Conservation (phyloP, 2,888 invertebrate genomes). For the Hoplodrina blanda region DNA sequence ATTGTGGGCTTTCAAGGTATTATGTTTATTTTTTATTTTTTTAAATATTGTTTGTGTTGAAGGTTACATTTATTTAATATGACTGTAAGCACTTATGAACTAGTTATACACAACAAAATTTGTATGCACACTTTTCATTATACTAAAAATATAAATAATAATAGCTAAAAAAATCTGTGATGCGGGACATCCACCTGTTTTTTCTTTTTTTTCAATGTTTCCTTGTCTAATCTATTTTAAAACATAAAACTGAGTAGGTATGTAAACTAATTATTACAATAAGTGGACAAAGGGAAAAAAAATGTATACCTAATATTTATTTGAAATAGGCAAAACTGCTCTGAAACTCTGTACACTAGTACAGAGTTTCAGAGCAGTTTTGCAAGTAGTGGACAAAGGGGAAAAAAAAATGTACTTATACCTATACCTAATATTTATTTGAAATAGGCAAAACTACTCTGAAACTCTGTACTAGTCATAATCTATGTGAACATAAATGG, state of each 20-base stretch:
- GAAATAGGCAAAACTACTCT: background rate
- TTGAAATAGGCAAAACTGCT: background rate
- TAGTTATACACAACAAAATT: no score
- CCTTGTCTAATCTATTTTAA: constrained; percentile 18
- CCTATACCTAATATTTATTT: no score
- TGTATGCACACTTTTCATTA: no score
- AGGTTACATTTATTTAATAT: background rate
- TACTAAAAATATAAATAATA: background rate
- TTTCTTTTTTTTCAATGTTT: background rate
- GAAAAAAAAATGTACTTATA: no score
- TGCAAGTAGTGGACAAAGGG: no score
- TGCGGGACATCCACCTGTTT: background rate
- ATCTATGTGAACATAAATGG: constrained; percentile 41
- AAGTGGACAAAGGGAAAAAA: no score
- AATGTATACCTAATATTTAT: no score
- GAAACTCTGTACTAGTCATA: background rate
- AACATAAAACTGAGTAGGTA: background rate
- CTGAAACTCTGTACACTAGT: background rate
- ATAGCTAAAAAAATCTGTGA: background rate
- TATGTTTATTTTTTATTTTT: background rate
- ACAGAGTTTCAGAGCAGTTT: no score
- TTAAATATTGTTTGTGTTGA: background rate
- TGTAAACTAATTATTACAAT: background rate
- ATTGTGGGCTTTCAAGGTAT: constrained; percentile 14
- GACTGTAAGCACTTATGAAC: no score